Percentiles rank a stretch among this genome's conserved stretches.
These are phyloP conservation scores for Pseudococcus jackbeardsleyi DNA, from an alignment of 2,888 invertebrate genomes.

Conservation along the genomic window DNA sequence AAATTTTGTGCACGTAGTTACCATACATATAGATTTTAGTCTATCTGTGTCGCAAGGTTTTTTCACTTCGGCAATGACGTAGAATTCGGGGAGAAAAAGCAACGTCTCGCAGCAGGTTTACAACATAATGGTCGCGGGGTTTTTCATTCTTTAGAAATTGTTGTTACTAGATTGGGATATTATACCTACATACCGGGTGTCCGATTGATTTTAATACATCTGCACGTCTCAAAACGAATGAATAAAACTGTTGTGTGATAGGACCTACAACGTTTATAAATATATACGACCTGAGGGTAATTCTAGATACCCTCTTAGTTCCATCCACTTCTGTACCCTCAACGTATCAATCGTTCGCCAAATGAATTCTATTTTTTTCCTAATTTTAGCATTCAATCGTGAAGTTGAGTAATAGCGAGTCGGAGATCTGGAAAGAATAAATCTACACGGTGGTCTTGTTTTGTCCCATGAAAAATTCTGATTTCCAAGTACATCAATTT, in stretches of 20 bases:
- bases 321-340: too few relatives aligned
- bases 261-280: background rate
- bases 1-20: background rate
- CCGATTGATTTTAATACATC: conserved; percentile 5
- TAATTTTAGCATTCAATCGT: background rate
- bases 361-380: background rate
- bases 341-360: background rate
- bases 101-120: background rate
- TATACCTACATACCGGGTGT: background rate
- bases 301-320: too few relatives aligned
- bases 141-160: background rate
- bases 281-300: background rate
- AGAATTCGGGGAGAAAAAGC: background rate
- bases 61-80: background rate
- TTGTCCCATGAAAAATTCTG: too few relatives aligned
- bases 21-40: conserved; percentile 12
- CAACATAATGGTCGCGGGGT: background rate
- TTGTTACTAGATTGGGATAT: background rate
- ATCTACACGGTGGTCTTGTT: too few relatives aligned
- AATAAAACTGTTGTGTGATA: background rate
- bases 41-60: background rate
- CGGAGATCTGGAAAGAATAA: too few relatives aligned
- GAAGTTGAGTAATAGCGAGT: background rate
- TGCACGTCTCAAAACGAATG: background rate
- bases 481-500: too few relatives aligned